These are phyloP conservation scores for Prosopocoilus inquinatus DNA, from an alignment of 2,888 invertebrate genomes.

Conservation along the genomic window DNA sequence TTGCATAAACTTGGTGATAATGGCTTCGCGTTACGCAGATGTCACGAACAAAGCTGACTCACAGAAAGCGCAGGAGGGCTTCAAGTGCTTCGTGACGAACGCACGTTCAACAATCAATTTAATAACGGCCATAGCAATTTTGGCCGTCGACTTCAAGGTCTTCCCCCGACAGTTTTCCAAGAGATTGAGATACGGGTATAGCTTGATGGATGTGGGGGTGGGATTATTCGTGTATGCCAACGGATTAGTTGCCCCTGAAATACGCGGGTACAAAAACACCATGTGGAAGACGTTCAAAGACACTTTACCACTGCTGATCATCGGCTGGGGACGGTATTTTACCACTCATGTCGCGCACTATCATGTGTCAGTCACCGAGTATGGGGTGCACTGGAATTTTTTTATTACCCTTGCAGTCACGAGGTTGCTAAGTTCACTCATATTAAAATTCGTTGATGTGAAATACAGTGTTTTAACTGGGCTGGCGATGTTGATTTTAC, in stretches of 20 bases:
- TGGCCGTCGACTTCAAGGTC: slow-evolving; percentile 89
- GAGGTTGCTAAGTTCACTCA: slow-evolving; percentile 67
- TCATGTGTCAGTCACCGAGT: slow-evolving; percentile 86
- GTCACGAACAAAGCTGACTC: neutral
- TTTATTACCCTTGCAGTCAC: slow-evolving; percentile 89
- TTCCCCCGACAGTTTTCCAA: slow-evolving; percentile 88
- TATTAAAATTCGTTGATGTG: slow-evolving; percentile 57
- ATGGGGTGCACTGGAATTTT: slow-evolving; percentile 98
- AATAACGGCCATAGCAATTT: slow-evolving; percentile 76
- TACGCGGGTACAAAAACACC: slow-evolving; percentile 41
- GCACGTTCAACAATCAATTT: slow-evolving; percentile 69
- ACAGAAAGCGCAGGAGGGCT: neutral
- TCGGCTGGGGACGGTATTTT: slow-evolving; percentile 65
- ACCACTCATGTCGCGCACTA: slow-evolving; percentile 62
- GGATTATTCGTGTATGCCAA: slow-evolving; percentile 82
- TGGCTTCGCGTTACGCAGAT: neutral
- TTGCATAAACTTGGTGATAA: slow-evolving; percentile 8
- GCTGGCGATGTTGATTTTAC: slow-evolving; percentile 56
- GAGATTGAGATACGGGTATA: slow-evolving; percentile 80
- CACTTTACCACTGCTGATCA: slow-evolving; percentile 53
- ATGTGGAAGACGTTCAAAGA: slow-evolving; percentile 44
- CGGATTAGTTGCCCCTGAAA: slow-evolving; percentile 69
- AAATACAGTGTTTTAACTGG: slow-evolving; percentile 57
- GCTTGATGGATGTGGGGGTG: slow-evolving; percentile 95
- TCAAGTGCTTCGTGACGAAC: slow-evolving; percentile 59